These are phyloP conservation scores for Caenorhabditis sp. DNA, from an alignment of 2,888 invertebrate genomes.

Conservation along the genomic window DNA sequence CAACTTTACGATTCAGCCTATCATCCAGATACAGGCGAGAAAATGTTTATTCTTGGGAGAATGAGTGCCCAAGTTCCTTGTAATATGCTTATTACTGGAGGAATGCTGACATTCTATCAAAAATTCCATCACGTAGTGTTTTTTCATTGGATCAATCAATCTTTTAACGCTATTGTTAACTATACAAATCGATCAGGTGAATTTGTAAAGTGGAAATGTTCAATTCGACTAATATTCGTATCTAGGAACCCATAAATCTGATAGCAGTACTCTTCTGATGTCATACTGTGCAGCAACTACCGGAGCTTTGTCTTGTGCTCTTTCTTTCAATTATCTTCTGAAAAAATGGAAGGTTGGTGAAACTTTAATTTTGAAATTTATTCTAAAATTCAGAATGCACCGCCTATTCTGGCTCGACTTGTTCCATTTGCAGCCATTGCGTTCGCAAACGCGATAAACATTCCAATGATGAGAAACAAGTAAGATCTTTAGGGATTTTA, in stretches of 20 bases:
- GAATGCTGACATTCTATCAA: slow-evolving; percentile 91
- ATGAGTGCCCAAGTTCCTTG: slow-evolving; percentile 96
- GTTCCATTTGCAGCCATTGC: slow-evolving; percentile 94
- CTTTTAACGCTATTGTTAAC: slow-evolving; percentile 95
- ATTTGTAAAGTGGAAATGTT: too few species aligned
- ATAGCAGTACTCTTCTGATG: slow-evolving; percentile 70
- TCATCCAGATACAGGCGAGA: slow-evolving; percentile 97
- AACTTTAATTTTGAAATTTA: too few species aligned
- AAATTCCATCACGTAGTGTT: slow-evolving; percentile 85
- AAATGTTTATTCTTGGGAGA: slow-evolving; percentile 87
- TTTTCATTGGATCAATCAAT: slow-evolving; percentile 84
- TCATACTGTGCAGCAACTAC: slow-evolving; percentile 49
- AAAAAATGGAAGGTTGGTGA: slow-evolving; percentile 33
- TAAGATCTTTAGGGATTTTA: too few species aligned
- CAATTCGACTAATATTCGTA: too few species aligned
- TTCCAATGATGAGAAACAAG: slow-evolving; percentile 84
- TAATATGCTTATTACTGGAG: slow-evolving; percentile 94
- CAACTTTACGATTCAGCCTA: slow-evolving; percentile 94
- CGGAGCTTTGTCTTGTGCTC: slow-evolving; percentile 47
- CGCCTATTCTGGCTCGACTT: slow-evolving; percentile 82
- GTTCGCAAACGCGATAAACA: slow-evolving; percentile 95
- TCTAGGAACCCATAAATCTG: slow-evolving; percentile 19
- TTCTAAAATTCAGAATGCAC: slow-evolving; percentile 75
- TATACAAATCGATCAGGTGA: slow-evolving; percentile 84
- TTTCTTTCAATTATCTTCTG: slow-evolving; percentile 46